Percentiles rank a stretch among this genome's conserved stretches.
Conservation (phyloP, 1,140 invertebrate species). For the Chrysopa pallens region DNA sequence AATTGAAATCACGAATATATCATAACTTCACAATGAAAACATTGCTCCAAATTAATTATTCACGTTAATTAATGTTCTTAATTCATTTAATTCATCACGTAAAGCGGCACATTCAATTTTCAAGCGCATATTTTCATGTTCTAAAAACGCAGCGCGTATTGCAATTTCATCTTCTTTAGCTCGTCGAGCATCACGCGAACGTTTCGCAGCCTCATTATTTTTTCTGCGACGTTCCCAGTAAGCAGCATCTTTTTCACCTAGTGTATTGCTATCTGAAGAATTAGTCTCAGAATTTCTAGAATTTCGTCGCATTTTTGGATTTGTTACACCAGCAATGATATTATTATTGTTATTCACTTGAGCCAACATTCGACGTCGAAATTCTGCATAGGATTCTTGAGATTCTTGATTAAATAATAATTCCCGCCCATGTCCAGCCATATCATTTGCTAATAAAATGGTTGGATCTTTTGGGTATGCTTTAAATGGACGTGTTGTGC, state of each 20-base stretch:
- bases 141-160: slow-evolving; percentile 70
- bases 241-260: slow-evolving; percentile 48
- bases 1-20: too few species aligned
- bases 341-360: slow-evolving; percentile 40
- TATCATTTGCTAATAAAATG: slow-evolving; percentile 28
- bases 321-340: slow-evolving; percentile 30
- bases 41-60: too few species aligned
- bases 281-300: slow-evolving; percentile 4
- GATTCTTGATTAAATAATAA: slow-evolving; percentile 28
- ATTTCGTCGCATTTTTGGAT: slow-evolving; percentile 43
- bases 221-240: slow-evolving; percentile 78
- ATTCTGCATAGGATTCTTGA: slow-evolving; percentile 42
- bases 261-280: slow-evolving; percentile 8
- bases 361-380: slow-evolving; percentile 41
- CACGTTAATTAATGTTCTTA: slow-evolving; percentile 1
- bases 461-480: slow-evolving; percentile 47
- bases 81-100: slow-evolving; percentile 9
- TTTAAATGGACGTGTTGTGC: slow-evolving; percentile 42
- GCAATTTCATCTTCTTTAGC: slow-evolving; percentile 86
- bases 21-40: too few species aligned
- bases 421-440: slow-evolving; percentile 19
- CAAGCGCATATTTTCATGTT: slow-evolving; percentile 58
- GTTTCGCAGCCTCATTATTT: slow-evolving; percentile 91
- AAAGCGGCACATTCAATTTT: slow-evolving; percentile 37
- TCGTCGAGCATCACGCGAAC: slow-evolving; percentile 74